These are phyloP conservation scores for Amphiprion ocellaris DNA, from an alignment of 2,113 vertebrate genomes.

Conservation along the genomic window DNA sequence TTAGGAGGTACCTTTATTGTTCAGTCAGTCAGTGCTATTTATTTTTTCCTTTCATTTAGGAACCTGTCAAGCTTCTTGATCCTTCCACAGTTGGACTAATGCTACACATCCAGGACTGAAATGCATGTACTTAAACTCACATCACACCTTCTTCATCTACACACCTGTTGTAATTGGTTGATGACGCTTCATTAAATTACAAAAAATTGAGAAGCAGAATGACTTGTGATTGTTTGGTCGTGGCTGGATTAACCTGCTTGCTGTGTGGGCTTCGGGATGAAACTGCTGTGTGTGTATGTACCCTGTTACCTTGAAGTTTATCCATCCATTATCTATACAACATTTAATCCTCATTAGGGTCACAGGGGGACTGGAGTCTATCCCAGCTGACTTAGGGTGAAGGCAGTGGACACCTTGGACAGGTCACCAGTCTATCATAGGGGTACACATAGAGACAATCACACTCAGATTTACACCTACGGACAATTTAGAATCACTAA, in stretches of 20 bases:
- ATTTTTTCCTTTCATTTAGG: background rate
- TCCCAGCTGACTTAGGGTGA: too few relatives aligned
- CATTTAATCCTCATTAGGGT: too few relatives aligned
- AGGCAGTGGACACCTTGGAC: too few relatives aligned
- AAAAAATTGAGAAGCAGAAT: background rate
- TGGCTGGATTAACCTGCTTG: background rate
- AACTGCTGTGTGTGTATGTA: too few relatives aligned
- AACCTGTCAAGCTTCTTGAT: background rate
- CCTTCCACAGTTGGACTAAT: constrained; percentile 1
- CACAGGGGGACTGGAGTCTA: too few relatives aligned
- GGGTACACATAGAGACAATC: too few relatives aligned
- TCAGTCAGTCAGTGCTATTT: constrained; percentile 11
- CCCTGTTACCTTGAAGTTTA: too few relatives aligned
- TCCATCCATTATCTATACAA: too few relatives aligned
- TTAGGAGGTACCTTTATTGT: background rate
- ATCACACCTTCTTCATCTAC: background rate
- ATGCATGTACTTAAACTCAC: background rate
- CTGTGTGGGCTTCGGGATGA: background rate
- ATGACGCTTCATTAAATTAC: constrained; percentile 40
- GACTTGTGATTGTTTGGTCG: background rate
- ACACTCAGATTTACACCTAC: too few relatives aligned
- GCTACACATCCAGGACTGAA: background rate
- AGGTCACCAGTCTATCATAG: too few relatives aligned
- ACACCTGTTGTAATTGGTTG: constrained; percentile 15
- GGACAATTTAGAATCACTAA: too few relatives aligned